Evolutionary conservation across 2,888 invertebrate species (phyloP).

Genomic region (Eupelmus urozonus): DNA sequence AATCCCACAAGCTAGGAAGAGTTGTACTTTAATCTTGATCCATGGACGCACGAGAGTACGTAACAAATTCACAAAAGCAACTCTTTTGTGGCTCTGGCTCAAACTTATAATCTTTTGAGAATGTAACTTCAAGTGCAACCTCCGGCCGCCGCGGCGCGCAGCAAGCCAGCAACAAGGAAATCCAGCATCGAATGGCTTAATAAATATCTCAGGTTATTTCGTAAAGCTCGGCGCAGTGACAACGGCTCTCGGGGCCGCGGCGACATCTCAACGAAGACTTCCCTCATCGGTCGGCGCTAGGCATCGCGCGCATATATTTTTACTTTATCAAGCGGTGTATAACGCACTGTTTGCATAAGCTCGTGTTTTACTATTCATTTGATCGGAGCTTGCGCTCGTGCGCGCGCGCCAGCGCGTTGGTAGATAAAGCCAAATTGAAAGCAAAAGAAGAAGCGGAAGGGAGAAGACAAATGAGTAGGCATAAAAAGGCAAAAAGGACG

Average conservation of each 20-base stretch:
- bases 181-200: conserved; percentile 7
- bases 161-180: conserved; percentile 7
- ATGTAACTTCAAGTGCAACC: too few species aligned
- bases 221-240: neutral
- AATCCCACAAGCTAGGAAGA: too few species aligned
- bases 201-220: neutral
- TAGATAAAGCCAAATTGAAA: conserved; percentile 42
- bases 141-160: too few species aligned
- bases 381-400: neutral
- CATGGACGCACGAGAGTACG: too few species aligned
- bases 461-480: conserved; percentile 50
- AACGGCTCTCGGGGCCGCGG: neutral
- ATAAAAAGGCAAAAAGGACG: conserved; percentile 27
- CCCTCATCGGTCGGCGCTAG: neutral
- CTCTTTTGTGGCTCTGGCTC: too few species aligned
- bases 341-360: conserved; percentile 6
- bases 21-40: too few species aligned
- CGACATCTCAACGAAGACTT: neutral
- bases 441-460: conserved; percentile 38
- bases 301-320: conserved; percentile 2
- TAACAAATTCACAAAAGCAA: too few species aligned
- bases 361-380: conserved; percentile 37
- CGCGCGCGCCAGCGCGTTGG: neutral
- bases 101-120: too few species aligned
- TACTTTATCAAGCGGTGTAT: conserved; percentile 4